Percentiles rank a stretch among this genome's conserved stretches.
These are phyloP conservation scores for Copsychus sechellarum DNA, from an alignment of 2,113 vertebrate genomes.

Conservation along the genomic window DNA sequence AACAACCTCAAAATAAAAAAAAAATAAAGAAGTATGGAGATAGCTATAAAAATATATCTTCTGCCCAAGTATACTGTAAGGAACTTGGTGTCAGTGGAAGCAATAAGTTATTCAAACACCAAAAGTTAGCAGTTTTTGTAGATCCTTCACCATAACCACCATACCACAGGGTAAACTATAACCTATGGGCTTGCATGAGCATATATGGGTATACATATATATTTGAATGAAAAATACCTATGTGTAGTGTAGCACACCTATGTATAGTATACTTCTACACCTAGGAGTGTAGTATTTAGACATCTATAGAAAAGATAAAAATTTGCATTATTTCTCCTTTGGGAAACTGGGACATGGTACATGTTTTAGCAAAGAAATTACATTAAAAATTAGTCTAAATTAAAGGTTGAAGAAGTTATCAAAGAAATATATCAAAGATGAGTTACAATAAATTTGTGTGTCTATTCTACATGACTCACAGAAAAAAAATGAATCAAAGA, in stretches of 20 bases:
- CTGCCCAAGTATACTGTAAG: not conserved
- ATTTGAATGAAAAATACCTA: too few relatives aligned
- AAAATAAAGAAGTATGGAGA: fast-evolving
- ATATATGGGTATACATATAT: not conserved
- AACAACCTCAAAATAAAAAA: not conserved
- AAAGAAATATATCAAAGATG: not conserved
- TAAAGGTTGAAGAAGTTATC: not conserved
- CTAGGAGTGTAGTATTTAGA: not conserved
- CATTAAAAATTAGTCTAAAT: not conserved
- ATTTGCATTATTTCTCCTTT: not conserved
- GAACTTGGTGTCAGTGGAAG: not conserved
- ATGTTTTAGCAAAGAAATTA: not conserved
- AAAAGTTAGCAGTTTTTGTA: not conserved
- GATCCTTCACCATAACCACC: not conserved
- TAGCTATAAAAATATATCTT: not conserved
- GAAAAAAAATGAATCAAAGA: not conserved
- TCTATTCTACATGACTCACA: not conserved
- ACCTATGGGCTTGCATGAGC: not conserved
- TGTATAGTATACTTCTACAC: not conserved
- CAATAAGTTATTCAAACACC: not conserved
- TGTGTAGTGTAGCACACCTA: not conserved
- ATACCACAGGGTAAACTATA: not conserved
- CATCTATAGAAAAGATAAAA: not conserved
- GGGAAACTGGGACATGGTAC: not conserved
- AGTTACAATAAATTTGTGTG: not conserved